A percentile compares a stretch with the other conserved stretches of the same genome.
Conservation (phyloP, 2,113 vertebrate genomes). For the Oreocharis arfaki region DNA sequence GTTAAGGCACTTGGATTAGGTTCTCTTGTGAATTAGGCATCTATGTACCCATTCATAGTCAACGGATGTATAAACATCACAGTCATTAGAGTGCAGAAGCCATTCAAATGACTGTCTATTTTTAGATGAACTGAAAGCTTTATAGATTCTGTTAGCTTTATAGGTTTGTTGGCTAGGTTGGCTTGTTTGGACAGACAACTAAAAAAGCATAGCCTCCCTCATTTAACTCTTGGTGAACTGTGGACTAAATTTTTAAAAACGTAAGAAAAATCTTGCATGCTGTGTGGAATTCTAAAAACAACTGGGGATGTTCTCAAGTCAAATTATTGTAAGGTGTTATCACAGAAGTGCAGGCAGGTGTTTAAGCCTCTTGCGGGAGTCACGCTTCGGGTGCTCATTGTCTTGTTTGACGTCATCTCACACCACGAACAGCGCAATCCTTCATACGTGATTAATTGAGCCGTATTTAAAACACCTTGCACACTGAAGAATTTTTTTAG, state of each 20-base stretch:
- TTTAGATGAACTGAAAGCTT: not conserved
- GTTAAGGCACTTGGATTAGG: not conserved
- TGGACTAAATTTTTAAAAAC: not conserved
- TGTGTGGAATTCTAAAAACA: not conserved
- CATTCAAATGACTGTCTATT: not conserved
- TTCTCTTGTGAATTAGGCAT: not conserved
- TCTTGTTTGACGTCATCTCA: slow-evolving; percentile 13
- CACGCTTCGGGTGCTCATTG: not conserved
- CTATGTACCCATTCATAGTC: not conserved
- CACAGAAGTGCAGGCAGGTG: slow-evolving; percentile 24
- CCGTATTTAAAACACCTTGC: not conserved
- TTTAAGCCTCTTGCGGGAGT: not conserved
- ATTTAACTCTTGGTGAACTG: not conserved
- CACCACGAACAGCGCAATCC: rapidly evolving
- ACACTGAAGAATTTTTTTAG: not conserved
- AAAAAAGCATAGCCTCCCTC: not conserved
- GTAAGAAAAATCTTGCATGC: not conserved
- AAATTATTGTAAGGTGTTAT: slow-evolving; percentile 9
- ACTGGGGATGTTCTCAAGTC: not conserved
- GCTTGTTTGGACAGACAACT: not conserved
- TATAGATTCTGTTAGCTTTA: not conserved
- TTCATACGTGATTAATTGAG: not conserved
- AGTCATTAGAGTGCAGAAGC: not conserved
- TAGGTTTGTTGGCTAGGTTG: not conserved
- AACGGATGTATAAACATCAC: not conserved